phyloP scores from a whole-genome alignment of 2,888 invertebrate genomes.

The Rhamnusium bicolor region DNA sequence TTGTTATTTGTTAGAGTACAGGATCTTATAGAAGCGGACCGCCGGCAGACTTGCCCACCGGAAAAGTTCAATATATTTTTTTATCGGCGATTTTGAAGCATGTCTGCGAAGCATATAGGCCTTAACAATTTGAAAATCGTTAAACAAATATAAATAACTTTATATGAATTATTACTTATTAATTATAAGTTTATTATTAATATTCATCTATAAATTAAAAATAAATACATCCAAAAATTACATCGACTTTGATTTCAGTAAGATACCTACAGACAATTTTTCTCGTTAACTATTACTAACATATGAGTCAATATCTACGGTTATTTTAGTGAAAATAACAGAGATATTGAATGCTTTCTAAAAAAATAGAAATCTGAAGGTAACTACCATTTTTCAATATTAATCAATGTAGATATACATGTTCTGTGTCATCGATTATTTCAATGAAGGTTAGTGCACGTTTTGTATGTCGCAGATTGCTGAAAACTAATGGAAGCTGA shows the following conservation, averaged over 20 bases:
- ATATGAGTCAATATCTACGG: constrained; percentile 18
- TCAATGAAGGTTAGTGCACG: not conserved
- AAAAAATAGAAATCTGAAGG: not conserved
- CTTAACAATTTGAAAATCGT: too few relatives aligned
- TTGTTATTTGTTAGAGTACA: too few relatives aligned
- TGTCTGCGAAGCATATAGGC: too few relatives aligned
- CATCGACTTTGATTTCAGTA: constrained; percentile 2
- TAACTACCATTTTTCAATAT: not conserved
- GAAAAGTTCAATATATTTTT: too few relatives aligned
- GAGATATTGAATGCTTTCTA: constrained; percentile 15
- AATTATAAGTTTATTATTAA: not conserved
- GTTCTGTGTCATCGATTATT: not conserved
- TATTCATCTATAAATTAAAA: not conserved
- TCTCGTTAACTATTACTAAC: not conserved
- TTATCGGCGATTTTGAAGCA: too few relatives aligned
- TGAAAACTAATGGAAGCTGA: not conserved
- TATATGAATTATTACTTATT: not conserved
- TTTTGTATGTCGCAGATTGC: not conserved
- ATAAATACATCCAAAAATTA: not conserved
- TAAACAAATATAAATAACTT: too few relatives aligned
- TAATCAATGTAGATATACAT: not conserved
- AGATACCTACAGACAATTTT: not conserved
- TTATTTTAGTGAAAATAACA: constrained; percentile 24
- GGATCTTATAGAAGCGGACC: too few relatives aligned
- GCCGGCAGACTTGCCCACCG: too few relatives aligned